Base-by-base conservation (phyloP, 92 coral and sea anemone genomes). In the Porites divaricata region DNA sequence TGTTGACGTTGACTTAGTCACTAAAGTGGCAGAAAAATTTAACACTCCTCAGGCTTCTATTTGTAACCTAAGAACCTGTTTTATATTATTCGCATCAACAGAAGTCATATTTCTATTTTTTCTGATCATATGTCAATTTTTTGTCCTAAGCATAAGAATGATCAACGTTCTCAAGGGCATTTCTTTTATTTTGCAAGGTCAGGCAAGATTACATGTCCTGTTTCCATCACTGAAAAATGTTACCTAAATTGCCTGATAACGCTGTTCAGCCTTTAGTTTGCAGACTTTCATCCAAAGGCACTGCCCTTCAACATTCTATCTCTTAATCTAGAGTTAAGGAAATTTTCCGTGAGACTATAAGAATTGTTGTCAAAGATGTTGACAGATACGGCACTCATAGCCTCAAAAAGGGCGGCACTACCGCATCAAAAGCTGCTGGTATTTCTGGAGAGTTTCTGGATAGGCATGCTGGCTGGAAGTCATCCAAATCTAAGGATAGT, bases 361-460 rank as follows among this genome's bases (percentile, higher is more conserved):
- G 50, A 2, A 10, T 24, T 49, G 48, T 89, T 70, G 83, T 77
- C 49, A 50, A 45, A 15, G 81, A 85, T 85, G 62, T 72, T 62
- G 54, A 67, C 48, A 35, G 63, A 21, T 86, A 51, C 59, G 87
- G 90, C 67, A 80, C 87, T 20, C 90, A 75, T 22, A 89, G 90
- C 57, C 67, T 85, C 1, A 84, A 85, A 63, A 77, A 79, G 68
- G 92, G 86, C 6, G 86, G 64, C 28, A 89, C 86, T 9, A 62
- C 79, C 59, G 83, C 90, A 45, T 76, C 67, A 5, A 13, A 53
- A 1, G 49, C 71, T 48, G 57, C 70, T 13, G 84, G 83, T 9
- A 41, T 78, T 56, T 54, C 78, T 41, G 86, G 65, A 23, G 76
- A 59, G 16, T 21, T 56, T 16, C 61, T 26, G 28, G 28, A 26